phyloP scores from a whole-genome alignment of 2,888 invertebrate species.

The Linyphia triangularis region DNA sequence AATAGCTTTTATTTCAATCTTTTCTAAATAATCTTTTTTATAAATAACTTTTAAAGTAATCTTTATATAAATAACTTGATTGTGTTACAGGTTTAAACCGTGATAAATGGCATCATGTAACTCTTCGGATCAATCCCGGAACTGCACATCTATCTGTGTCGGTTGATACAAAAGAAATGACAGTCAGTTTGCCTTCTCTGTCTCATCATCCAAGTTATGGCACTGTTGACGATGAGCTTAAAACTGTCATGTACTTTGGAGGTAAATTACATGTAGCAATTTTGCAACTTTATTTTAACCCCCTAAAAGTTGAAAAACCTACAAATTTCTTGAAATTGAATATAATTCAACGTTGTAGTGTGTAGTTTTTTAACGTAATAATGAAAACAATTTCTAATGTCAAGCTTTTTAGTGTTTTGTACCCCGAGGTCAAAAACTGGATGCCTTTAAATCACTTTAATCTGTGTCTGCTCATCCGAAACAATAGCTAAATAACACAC shows the following conservation, averaged over 20 bases:
- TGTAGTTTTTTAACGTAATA: no score
- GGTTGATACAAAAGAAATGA: conserved; percentile 91
- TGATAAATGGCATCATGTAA: conserved; percentile 94
- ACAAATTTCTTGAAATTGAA: no score
- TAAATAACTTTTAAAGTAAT: not conserved
- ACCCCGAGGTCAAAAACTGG: no score
- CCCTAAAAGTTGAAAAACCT: no score
- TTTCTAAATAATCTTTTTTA: not conserved
- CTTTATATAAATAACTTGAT: not conserved
- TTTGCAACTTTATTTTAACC: no score
- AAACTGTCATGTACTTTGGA: conserved; percentile 74
- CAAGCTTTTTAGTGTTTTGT: no score
- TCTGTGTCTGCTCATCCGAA: no score
- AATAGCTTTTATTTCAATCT: not conserved
- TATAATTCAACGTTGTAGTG: no score
- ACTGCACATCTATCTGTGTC: conserved; percentile 90
- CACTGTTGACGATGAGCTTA: conserved; percentile 21
- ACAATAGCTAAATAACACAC: no score
- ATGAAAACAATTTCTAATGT: no score
- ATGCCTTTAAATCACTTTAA: no score
- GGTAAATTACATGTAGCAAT: conserved; percentile 53
- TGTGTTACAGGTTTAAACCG: conserved; percentile 85
- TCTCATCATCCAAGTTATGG: conserved; percentile 89
- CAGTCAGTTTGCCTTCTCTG: conserved; percentile 88
- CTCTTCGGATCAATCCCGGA: conserved; percentile 91